phyloP scores from a whole-genome alignment of 2,888 invertebrate genomes.

The Julus scandinavius region DNA sequence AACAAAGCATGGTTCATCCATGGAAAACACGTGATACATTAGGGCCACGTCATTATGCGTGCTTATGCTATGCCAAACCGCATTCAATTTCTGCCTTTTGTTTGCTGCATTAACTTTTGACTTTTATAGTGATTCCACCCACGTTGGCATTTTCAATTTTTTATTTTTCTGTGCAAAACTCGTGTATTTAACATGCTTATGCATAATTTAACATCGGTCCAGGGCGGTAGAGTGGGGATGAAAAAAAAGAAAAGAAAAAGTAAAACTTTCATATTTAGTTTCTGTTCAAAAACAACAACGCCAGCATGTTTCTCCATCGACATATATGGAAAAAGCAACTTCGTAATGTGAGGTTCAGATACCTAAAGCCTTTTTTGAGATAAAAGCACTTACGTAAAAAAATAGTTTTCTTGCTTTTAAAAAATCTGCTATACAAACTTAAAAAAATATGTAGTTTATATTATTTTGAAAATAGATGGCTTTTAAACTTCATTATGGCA shows the following conservation, averaged over 20 bases:
- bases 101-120: conserved; percentile 25
- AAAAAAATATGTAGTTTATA: too few species aligned
- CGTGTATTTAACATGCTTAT: neutral
- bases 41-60: neutral
- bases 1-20: neutral
- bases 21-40: neutral
- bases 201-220: neutral
- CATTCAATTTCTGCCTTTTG: conserved; percentile 9
- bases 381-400: too few species aligned
- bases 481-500: too few species aligned
- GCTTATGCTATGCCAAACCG: neutral
- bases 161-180: neutral
- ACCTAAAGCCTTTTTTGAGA: too few species aligned
- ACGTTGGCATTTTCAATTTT: neutral
- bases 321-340: too few species aligned
- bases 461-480: too few species aligned
- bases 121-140: neutral
- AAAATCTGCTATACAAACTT: too few species aligned
- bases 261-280: neutral
- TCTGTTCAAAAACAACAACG: neutral
- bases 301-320: neutral
- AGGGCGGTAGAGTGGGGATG: neutral
- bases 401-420: too few species aligned
- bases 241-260: too few species aligned
- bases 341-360: too few species aligned